Conservation (phyloP, 2,113 vertebrate genomes). For the Pedetes capensis region DNA sequence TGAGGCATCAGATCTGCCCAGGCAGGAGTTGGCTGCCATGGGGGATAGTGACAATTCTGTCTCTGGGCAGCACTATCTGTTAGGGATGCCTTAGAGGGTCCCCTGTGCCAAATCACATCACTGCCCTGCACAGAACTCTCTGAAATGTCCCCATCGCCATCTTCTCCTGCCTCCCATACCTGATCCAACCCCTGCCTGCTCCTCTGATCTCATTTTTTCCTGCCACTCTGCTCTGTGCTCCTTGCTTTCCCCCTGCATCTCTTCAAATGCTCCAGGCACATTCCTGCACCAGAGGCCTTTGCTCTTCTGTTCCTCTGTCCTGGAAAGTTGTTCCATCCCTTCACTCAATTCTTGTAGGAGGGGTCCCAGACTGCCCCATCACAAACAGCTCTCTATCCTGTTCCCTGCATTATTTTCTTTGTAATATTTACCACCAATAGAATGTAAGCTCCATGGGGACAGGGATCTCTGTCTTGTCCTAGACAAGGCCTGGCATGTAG, state of each 20-base stretch:
- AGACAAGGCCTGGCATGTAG: not conserved
- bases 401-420: not conserved
- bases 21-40: not conserved
- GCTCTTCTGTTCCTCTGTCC: not conserved
- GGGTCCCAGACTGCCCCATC: not conserved
- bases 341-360: not conserved
- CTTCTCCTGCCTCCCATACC: not conserved
- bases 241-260: not conserved
- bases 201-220: not conserved
- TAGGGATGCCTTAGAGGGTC: not conserved
- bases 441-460: not conserved
- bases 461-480: not conserved
- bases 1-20: not conserved
- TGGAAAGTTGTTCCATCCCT: not conserved
- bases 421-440: no score
- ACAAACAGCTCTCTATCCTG: not conserved
- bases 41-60: not conserved
- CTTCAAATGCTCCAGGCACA: not conserved
- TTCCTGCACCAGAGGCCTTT: not conserved
- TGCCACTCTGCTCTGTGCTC: not conserved
- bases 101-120: not conserved
- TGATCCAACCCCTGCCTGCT: not conserved
- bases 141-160: not conserved
- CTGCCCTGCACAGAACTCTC: not conserved
- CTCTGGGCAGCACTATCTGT: not conserved